Percentiles rank a stretch among this genome's conserved stretches.
These are phyloP conservation scores for Trichomycterus rosablanca DNA, from an alignment of 2,113 vertebrate species.

Conservation along the genomic window DNA sequence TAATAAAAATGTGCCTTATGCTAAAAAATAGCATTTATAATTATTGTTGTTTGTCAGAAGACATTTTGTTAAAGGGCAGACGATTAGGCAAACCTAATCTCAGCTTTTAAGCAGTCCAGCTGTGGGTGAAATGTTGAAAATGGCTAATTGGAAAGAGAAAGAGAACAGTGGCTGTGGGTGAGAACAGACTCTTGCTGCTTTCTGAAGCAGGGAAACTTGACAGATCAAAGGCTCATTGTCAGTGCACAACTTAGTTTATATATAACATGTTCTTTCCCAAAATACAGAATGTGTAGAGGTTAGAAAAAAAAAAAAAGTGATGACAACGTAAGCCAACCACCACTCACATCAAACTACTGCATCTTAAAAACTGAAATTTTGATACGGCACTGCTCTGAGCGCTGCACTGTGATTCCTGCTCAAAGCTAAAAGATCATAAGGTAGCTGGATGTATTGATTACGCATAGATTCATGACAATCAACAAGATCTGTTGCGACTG, in stretches of 20 bases:
- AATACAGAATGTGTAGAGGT: conserved; percentile 42
- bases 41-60: conserved; percentile 19
- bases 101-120: conserved; percentile 20
- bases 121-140: conserved; percentile 13
- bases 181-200: conserved; percentile 44
- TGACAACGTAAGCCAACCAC: neutral
- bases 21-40: conserved; percentile 12
- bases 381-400: conserved; percentile 24
- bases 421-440: conserved; percentile 53
- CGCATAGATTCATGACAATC: conserved; percentile 41
- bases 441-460: conserved; percentile 48
- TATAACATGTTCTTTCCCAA: conserved; percentile 43
- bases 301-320: conserved; percentile 7
- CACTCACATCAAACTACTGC: neutral
- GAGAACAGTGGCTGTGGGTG: too few relatives aligned
- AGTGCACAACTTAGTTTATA: conserved; percentile 30
- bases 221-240: conserved; percentile 54
- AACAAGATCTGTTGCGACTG: conserved; percentile 6
- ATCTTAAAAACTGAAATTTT: too few relatives aligned
- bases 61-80: neutral
- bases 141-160: conserved; percentile 5
- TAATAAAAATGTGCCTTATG: too few relatives aligned
- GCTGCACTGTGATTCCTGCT: conserved; percentile 2
- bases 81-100: conserved; percentile 1
- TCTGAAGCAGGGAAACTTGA: conserved; percentile 45